phyloP scores from a whole-genome alignment of 2,797 vertebrate genomes.

The Eulemur mongoz region DNA sequence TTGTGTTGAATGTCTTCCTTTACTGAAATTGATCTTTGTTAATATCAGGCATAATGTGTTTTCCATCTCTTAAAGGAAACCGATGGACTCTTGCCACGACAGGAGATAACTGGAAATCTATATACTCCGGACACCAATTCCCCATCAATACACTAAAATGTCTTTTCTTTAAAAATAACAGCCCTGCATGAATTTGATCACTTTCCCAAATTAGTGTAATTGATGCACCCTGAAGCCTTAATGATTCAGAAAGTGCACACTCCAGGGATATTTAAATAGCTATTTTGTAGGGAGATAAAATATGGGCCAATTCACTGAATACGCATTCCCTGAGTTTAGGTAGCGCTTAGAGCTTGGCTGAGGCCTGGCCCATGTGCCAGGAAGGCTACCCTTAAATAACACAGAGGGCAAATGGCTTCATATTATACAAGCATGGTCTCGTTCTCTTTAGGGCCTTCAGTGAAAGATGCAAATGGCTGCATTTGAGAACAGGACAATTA shows the following conservation, averaged over 20 bases:
- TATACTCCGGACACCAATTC: slow-evolving; percentile 60
- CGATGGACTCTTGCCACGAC: slow-evolving; percentile 64
- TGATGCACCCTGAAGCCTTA: slow-evolving; percentile 72
- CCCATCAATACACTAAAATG: slow-evolving; percentile 63
- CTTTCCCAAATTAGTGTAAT: slow-evolving; percentile 74
- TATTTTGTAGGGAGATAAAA: slow-evolving; percentile 70
- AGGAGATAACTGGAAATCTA: slow-evolving; percentile 77
- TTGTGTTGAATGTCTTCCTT: slow-evolving; percentile 69
- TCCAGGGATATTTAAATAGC: slow-evolving; percentile 71
- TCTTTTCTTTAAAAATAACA: slow-evolving; percentile 79
- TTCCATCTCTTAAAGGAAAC: slow-evolving; percentile 71
- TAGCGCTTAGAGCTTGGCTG: neutral
- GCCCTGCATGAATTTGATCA: slow-evolving; percentile 53
- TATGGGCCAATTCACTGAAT: slow-evolving; percentile 63
- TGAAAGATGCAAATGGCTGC: neutral
- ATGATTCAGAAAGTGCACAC: slow-evolving; percentile 70
- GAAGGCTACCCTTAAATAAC: neutral
- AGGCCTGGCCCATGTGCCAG: neutral
- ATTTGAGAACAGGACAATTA: neutral
- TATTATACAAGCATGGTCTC: neutral
- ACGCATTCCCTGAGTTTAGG: slow-evolving; percentile 39
- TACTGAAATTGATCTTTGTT: slow-evolving; percentile 77
- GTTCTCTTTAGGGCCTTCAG: neutral
- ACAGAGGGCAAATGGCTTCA: neutral
- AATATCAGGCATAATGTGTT: slow-evolving; percentile 75